These are phyloP conservation scores for Meriones psammophilus DNA, from an alignment of 2,797 vertebrate genomes.

Conservation along the genomic window DNA sequence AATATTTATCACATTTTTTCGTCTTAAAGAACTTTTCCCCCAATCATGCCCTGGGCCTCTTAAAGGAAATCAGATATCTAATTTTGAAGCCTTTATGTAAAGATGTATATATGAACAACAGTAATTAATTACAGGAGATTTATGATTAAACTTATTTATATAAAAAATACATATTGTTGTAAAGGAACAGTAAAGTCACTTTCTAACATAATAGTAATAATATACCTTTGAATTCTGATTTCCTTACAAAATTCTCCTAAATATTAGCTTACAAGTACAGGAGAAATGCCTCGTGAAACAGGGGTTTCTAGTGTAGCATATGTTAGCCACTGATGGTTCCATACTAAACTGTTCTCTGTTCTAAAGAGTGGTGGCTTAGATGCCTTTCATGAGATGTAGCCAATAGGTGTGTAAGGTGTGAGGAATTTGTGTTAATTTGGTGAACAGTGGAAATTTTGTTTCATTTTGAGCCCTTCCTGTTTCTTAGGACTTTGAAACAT, in stretches of 20 bases:
- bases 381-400: neutral
- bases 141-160: neutral
- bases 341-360: neutral
- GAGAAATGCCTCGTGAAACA: neutral
- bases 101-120: neutral
- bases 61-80: neutral
- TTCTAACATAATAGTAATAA: neutral
- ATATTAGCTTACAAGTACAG: neutral
- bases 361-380: neutral
- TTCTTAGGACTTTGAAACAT: constrained; percentile 54
- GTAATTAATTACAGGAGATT: neutral
- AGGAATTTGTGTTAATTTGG: neutral
- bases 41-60: neutral
- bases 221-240: constrained; percentile 19
- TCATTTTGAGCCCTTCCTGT: neutral
- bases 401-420: neutral
- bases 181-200: neutral
- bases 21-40: neutral
- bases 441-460: neutral
- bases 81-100: neutral
- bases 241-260: neutral
- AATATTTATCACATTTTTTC: neutral
- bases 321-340: neutral
- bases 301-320: neutral
- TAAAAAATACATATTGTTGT: neutral